These are phyloP conservation scores for Cinclus cinclus DNA, from an alignment of 2,113 vertebrate genomes.

Conservation along the genomic window DNA sequence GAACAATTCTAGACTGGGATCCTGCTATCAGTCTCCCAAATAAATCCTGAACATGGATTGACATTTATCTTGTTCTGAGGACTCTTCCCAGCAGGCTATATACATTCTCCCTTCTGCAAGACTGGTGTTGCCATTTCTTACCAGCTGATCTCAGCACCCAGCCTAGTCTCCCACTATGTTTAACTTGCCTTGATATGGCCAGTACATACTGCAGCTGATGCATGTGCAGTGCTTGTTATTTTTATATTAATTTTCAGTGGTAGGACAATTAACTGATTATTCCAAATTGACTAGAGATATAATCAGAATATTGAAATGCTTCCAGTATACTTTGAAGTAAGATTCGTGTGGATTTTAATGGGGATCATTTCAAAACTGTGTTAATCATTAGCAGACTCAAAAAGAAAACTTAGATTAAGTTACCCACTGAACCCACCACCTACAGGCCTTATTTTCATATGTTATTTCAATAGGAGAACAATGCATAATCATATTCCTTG, in stretches of 20 bases:
- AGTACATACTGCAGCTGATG: neutral
- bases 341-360: neutral
- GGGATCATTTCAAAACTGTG: neutral
- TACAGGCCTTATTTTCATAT: neutral
- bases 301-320: neutral
- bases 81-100: neutral
- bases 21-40: neutral
- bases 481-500: slow-evolving; percentile 1
- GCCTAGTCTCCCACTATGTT: neutral
- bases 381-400: neutral
- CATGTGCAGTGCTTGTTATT: neutral
- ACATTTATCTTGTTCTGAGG: neutral
- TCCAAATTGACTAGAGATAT: neutral
- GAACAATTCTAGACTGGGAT: neutral
- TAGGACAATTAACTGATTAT: neutral
- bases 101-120: neutral
- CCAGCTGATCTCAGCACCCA: neutral
- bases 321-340: neutral
- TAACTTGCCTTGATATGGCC: neutral
- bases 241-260: neutral
- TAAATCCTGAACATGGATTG: neutral
- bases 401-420: neutral
- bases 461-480: neutral
- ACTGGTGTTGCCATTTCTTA: neutral
- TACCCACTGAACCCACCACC: neutral